Evolutionary conservation across 2,888 invertebrate genomes (phyloP), one percentile per base, ranked within the genome.

Genomic region (Tipula confusa): DNA sequence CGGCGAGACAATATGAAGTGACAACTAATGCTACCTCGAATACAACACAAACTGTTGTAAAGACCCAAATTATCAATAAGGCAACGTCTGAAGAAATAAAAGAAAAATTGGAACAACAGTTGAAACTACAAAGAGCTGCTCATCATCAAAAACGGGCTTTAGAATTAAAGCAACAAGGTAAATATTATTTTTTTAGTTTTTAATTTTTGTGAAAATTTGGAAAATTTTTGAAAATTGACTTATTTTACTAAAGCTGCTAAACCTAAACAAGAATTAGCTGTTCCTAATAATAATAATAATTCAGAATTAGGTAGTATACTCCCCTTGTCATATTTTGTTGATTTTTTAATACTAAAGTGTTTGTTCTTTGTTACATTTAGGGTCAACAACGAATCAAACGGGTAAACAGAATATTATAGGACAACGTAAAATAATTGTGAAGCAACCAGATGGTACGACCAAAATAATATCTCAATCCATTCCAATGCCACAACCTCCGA

Each of bases 51-150:
- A 85, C 85, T 9, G 85, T 33, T 29, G 84, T 84, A 11, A 85
- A 87, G 36, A 86, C 85, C 13, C 86, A 86, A 43, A 85, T 86
- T 28, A 84, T 87, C 15, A 82, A 82, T 38, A 82, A 93, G 86
- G 91, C 93, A 0, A 92, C 93, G 31, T 92, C 94, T 0, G 93
- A 94, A 86, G 96, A 96, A 87, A 93, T 95, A 85, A 96, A 95
- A 88, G 97, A 97, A 86, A 96, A 96, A 89, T 94, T 97, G 94
- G 97, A 98, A 87, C 96, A 96, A 85, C 96, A 97, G 87, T 89
- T 98, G 85, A 93, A 96, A 84, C 92, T 96, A 86, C 98, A 98
- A 88, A 90, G 97, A 85, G 95, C 96, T 28, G 96, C 96, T 0
- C 96, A 96, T 89, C 96, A 97, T 87, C 97, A 97, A 87, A 97